Percentiles rank a stretch among this genome's conserved stretches.
Evolutionary conservation across 2,113 vertebrate genomes (phyloP).

Genomic region (Shinisaurus crocodilurus): DNA sequence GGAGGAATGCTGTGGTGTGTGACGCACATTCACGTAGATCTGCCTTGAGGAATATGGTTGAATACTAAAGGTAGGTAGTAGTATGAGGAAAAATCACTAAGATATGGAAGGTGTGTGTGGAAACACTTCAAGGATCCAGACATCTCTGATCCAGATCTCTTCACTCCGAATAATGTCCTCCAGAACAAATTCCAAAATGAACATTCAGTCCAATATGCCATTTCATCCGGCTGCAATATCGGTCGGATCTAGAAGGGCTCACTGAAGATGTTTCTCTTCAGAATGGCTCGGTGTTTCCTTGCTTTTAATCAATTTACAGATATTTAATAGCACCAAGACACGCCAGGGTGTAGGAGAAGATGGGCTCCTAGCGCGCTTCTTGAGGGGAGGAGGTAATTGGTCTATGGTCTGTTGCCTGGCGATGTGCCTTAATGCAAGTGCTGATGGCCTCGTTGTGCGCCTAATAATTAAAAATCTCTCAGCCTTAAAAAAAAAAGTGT

Average conservation of each 20-base stretch:
- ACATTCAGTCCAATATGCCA: slow-evolving; percentile 1
- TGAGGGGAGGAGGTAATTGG: slow-evolving; percentile 3
- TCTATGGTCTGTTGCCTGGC: neutral
- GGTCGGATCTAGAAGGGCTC: slow-evolving; percentile 9
- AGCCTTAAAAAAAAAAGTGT: neutral
- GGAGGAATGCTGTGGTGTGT: neutral
- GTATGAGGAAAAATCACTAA: neutral
- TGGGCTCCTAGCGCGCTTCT: neutral
- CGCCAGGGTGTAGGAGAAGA: neutral
- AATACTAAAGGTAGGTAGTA: neutral
- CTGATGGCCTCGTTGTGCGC: no score
- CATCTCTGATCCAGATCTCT: neutral
- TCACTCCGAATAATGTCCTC: neutral
- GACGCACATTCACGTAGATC: neutral
- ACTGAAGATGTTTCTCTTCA: slow-evolving; percentile 41
- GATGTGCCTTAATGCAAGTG: slow-evolving; percentile 10
- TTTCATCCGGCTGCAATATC: slow-evolving; percentile 13
- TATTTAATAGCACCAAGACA: slow-evolving; percentile 62
- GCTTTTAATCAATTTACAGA: slow-evolving; percentile 48
- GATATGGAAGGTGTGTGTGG: neutral
- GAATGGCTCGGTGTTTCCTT: slow-evolving; percentile 23
- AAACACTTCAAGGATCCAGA: neutral
- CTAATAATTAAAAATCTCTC: neutral
- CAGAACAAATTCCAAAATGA: slow-evolving; percentile 1
- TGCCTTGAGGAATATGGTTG: neutral